Conservation (phyloP, 2,888 invertebrate genomes). For the Spatulosminthurus flaviceps region DNA sequence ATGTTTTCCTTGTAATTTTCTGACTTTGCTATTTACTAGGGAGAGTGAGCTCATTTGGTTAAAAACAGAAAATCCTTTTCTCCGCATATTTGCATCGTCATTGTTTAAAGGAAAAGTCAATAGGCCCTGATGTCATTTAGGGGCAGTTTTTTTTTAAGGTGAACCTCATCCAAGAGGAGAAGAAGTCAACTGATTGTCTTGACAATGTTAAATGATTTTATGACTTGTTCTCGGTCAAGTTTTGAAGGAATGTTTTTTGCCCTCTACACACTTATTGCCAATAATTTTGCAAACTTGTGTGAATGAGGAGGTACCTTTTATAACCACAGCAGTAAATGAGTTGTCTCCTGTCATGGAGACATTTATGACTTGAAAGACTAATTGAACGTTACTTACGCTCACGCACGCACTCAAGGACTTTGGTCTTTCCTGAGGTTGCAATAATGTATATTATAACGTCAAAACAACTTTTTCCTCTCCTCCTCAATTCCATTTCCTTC, state of each 20-base stretch:
- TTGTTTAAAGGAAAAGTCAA: conserved; percentile 24
- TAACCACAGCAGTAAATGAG: conserved; percentile 9
- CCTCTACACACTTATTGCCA: neutral
- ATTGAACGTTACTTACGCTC: neutral
- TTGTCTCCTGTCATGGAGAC: conserved; percentile 8
- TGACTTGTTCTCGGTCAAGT: conserved; percentile 51
- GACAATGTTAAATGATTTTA: conserved; percentile 53
- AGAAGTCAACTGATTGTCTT: conserved; percentile 34
- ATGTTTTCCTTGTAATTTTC: conserved; percentile 13
- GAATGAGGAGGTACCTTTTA: conserved; percentile 14
- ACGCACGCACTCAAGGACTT: conserved; percentile 15
- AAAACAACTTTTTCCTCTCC: neutral
- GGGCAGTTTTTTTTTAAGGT: neutral
- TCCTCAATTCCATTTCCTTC: no score
- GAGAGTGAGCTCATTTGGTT: neutral
- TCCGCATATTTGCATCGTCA: conserved; percentile 41
- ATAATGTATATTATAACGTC: neutral
- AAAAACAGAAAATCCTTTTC: conserved; percentile 12
- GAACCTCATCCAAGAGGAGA: neutral
- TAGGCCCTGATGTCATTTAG: neutral
- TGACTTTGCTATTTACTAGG: neutral
- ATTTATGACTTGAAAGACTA: conserved; percentile 38
- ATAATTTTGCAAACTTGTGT: conserved; percentile 31
- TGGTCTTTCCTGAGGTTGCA: no score
- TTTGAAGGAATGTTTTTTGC: conserved; percentile 30